These are phyloP conservation scores for Podabrus alpinus DNA, from an alignment of 2,888 invertebrate species.

Conservation along the genomic window DNA sequence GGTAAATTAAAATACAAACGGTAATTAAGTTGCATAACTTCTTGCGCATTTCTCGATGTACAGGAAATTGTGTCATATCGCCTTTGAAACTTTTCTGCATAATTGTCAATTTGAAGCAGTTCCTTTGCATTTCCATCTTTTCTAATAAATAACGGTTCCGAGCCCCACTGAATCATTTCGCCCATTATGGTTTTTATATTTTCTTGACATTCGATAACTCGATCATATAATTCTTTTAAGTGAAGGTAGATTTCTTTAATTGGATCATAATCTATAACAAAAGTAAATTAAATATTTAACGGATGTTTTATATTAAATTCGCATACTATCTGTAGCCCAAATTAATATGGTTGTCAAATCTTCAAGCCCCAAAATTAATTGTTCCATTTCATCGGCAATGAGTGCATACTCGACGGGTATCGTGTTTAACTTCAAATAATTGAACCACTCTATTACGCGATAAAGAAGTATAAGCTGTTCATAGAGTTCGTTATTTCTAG, in stretches of 20 bases:
- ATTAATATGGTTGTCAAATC: slow-evolving; percentile 71
- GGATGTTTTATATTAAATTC: slow-evolving; percentile 21
- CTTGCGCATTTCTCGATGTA: slow-evolving; percentile 62
- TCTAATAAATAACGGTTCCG: slow-evolving; percentile 73
- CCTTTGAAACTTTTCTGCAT: slow-evolving; percentile 59
- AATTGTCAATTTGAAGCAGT: slow-evolving; percentile 62
- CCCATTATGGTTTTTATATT: slow-evolving; percentile 64
- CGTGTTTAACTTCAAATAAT: slow-evolving; percentile 74
- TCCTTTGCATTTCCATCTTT: slow-evolving; percentile 66
- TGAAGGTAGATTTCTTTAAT: slow-evolving; percentile 57
- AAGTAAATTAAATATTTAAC: slow-evolving; percentile 37
- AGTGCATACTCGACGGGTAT: slow-evolving; percentile 78
- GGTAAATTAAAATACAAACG: slow-evolving; percentile 70
- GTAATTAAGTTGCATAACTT: slow-evolving; percentile 68
- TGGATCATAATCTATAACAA: slow-evolving; percentile 65
- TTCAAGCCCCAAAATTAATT: slow-evolving; percentile 74
- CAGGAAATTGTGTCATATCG: slow-evolving; percentile 58
- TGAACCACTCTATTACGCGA: slow-evolving; percentile 79
- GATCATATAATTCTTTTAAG: slow-evolving; percentile 28
- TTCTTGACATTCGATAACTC: slow-evolving; percentile 69
- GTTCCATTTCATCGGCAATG: slow-evolving; percentile 73
- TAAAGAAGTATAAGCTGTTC: slow-evolving; percentile 51
- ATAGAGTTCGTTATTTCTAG: slow-evolving; percentile 70
- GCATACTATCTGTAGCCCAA: slow-evolving; percentile 82
- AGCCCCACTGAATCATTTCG: slow-evolving; percentile 72